phyloP scores from a whole-genome alignment of 1,140 invertebrate species.

The Odontomachus brunneus region DNA sequence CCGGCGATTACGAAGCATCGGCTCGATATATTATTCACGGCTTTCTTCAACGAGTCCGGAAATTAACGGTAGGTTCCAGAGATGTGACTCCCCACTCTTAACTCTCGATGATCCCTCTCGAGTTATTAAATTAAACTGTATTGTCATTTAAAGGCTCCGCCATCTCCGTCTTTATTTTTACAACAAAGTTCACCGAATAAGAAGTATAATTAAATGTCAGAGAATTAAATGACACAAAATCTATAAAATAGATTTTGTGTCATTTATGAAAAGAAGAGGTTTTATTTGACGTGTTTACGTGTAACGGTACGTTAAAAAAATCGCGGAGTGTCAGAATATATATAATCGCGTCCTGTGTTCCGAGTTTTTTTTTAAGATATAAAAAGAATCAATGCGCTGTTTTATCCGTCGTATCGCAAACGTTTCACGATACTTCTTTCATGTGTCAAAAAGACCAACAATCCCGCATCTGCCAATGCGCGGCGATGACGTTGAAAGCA shows the following conservation, averaged over 20 bases:
- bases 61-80: slow-evolving; percentile 17
- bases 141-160: not conserved
- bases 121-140: not conserved
- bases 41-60: slow-evolving; percentile 11
- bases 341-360: too few species aligned
- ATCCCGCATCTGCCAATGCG: not conserved
- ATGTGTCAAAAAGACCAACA: slow-evolving; percentile 15
- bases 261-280: too few species aligned
- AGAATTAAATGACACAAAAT: too few species aligned
- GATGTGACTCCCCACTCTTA: slow-evolving; percentile 15
- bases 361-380: too few species aligned
- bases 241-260: too few species aligned
- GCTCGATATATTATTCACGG: slow-evolving; percentile 41
- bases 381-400: too few species aligned
- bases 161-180: not conserved
- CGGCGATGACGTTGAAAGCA: slow-evolving; percentile 34
- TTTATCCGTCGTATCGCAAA: too few species aligned
- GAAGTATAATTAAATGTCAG: too few species aligned
- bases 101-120: not conserved
- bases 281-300: too few species aligned
- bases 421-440: not conserved
- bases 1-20: slow-evolving; percentile 33
- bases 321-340: too few species aligned
- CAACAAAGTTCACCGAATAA: too few species aligned
- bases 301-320: too few species aligned